Evolutionary conservation across 2,888 invertebrate species (phyloP), one percentile per base, ranked within the genome.

Genomic region (Euplexia lucipara): DNA sequence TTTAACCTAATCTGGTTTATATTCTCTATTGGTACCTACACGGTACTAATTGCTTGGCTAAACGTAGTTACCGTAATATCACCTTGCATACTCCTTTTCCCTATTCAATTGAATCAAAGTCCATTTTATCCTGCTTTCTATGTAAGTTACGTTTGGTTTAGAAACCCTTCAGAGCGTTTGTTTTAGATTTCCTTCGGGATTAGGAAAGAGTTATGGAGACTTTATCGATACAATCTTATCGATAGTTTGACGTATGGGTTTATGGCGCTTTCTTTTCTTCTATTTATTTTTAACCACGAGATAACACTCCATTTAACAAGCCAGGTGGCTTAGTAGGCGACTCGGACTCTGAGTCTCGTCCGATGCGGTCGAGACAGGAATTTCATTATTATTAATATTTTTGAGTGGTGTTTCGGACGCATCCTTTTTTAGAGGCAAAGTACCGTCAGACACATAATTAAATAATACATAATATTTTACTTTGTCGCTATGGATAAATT

Each of bases 141-240:
- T 26, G 18, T 12, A 2, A 39, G 30, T 26, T 39, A 52, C 34
- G 34, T 64, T 67, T 60, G 56, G n/a, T 56, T 10, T 47, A 47
- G 54, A 70, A 77, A 71, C 79, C 75, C 72, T 78, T 77, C 78
- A 63, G n/a, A n/a, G 65, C 70, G 70, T 81, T 75, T 78, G 81
- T 80, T 79, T 78, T 75, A 60, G 54, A 68, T 70, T 70, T 70
- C 48, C 35, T 22, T 30, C 9, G 35, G 54, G 58, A 66, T 69
- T 64, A 57, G 44, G 12, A 34, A 58, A 30, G 26, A 71, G 66
- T 58, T 60, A 57, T 22, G 14, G 20, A 18, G 35, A 45, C 0
- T 48, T 16, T 41, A 20, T 63, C 62, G 67, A 75, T 61, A 59
- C 7, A 47, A 47, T 47, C 3, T 47, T 60, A 45, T 60, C 71